Base-by-base conservation (phyloP, 1,140 invertebrate species). In the Musca vetustissima region DNA sequence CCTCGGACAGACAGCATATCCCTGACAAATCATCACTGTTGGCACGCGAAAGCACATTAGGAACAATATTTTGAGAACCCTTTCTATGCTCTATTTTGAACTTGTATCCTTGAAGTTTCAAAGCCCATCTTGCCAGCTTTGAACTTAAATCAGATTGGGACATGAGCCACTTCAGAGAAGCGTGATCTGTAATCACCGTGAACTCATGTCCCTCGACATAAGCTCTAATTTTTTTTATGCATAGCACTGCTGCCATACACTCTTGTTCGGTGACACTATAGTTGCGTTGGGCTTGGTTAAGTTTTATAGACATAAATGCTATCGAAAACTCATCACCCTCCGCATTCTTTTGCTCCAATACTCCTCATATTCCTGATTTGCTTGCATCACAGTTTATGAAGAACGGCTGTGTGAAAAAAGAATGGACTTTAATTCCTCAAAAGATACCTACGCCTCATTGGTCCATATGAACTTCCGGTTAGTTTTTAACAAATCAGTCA, bases 381-480 rank as follows among this genome's bases (percentile, higher is more conserved):
- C 74, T 76, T 0, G 81, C 82, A 72, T 83, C 83, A 17, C 76
- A 80, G n/a, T 72, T 64, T 13, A 70, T 14, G 52, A 43, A 70
- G 24, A 68, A 70, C 25, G 48, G 32, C 43, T 69, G 57, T 4
- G 7, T 2, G 25, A 71, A 71, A 53, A 55, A 36, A 68, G 25
- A 6, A 32, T 68, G 7, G 11, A 22, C 57, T 68, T 59, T 1
- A 66, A 47, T 4, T 28, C 28, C 8, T 28, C 28, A 28, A 28
- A 28, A 7, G 65, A 15, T 15, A 7, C 14, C 17, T 66, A 13
- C 22, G 47, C 65, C 14, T 50, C 17, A 19, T 15, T n/a, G 24
- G 47, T 53, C 65, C 65, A 66, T n/a, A n/a, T 15, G 50, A 66
- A 66, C 17, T 25, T 52, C 22, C 25, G 49, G 2, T 68, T 68